phyloP scores from a whole-genome alignment of 2,888 invertebrate genomes.

The Elegia similella region DNA sequence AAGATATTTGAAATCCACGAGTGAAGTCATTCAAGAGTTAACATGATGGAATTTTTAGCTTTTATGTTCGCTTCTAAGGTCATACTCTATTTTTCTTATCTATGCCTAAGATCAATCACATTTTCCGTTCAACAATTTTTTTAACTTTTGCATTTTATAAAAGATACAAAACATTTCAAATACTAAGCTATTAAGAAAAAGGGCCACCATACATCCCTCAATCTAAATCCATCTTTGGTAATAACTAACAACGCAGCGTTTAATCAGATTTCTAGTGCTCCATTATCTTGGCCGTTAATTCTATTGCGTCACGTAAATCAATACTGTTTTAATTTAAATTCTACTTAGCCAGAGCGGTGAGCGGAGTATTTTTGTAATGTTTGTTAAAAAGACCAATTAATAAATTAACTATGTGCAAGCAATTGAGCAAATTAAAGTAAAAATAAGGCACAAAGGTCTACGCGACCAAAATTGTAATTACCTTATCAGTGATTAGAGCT shows the following conservation, averaged over 20 bases:
- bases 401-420: slow-evolving; percentile 62
- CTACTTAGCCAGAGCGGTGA: slow-evolving; percentile 19
- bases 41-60: slow-evolving; percentile 18
- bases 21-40: slow-evolving; percentile 12
- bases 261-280: slow-evolving; percentile 54
- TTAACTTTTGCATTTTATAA: slow-evolving; percentile 70
- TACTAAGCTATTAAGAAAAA: slow-evolving; percentile 70
- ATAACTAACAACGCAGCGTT: slow-evolving; percentile 70
- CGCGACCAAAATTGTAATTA: slow-evolving; percentile 51
- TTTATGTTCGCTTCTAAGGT: slow-evolving; percentile 29
- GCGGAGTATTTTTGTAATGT: slow-evolving; percentile 22
- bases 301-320: slow-evolving; percentile 28
- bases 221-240: slow-evolving; percentile 76
- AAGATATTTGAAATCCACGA: slow-evolving; percentile 18
- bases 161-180: slow-evolving; percentile 75
- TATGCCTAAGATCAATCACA: slow-evolving; percentile 74
- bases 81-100: slow-evolving; percentile 52
- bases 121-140: slow-evolving; percentile 64
- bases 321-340: slow-evolving; percentile 7
- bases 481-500: slow-evolving; percentile 31
- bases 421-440: slow-evolving; percentile 69
- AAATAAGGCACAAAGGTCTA: slow-evolving; percentile 70
- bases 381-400: slow-evolving; percentile 39
- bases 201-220: slow-evolving; percentile 55
- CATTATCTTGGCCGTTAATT: slow-evolving; percentile 34